Percentiles rank a stretch among this genome's conserved stretches.
These are phyloP conservation scores for Myrmecobius fasciatus DNA, from an alignment of 2,113 vertebrate species.

Conservation along the genomic window DNA sequence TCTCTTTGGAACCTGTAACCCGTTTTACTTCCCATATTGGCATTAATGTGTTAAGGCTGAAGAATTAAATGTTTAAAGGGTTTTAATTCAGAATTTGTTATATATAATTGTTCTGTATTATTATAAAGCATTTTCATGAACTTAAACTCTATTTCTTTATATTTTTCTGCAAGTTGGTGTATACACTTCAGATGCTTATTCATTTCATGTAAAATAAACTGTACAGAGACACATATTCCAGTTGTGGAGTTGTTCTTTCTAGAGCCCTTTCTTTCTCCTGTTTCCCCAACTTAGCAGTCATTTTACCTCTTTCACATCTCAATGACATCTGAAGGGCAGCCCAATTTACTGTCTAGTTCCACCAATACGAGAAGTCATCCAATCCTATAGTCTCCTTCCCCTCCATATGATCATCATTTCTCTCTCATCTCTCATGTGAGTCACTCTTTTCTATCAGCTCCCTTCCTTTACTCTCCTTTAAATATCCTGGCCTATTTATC, in stretches of 20 bases:
- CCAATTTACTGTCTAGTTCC: not conserved
- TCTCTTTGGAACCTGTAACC: constrained; percentile 60
- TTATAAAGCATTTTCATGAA: constrained; percentile 83
- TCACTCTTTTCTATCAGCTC: not conserved
- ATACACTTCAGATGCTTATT: constrained; percentile 81
- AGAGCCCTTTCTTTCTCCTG: not conserved
- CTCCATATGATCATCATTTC: not conserved
- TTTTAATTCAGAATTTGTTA: constrained; percentile 81
- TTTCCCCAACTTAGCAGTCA: not conserved
- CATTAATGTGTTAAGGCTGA: constrained; percentile 79
- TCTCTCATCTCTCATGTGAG: not conserved
- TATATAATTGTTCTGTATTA: constrained; percentile 78
- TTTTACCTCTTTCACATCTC: not conserved
- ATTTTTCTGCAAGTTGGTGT: constrained; percentile 75
- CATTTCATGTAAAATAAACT: constrained; percentile 84
- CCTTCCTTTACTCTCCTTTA: not conserved
- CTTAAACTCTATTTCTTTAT: constrained; percentile 78
- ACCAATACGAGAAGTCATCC: not conserved
- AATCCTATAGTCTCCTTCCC: not conserved
- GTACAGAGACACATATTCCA: constrained; percentile 77
- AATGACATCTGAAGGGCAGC: not conserved
- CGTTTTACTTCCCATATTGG: constrained; percentile 63
- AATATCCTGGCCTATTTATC: not conserved
- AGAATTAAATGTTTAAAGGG: constrained; percentile 79
- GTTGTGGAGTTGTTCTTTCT: constrained; percentile 1